phyloP scores from a whole-genome alignment of 2,888 invertebrate species.

The Agrilus cyanescens region DNA sequence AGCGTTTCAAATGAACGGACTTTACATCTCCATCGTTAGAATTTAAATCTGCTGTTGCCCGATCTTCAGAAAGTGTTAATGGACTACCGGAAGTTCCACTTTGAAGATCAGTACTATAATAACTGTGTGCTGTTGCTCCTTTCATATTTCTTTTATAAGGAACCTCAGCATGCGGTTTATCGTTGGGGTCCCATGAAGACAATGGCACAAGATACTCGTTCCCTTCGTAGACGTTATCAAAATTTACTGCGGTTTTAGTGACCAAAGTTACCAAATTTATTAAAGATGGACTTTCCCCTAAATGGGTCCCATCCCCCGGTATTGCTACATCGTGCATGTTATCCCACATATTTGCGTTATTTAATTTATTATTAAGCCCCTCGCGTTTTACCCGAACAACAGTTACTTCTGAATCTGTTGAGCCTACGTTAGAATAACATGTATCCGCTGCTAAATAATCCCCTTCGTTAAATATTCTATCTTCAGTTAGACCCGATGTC shows the following conservation, averaged over 20 bases:
- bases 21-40: neutral
- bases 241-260: conserved; percentile 12
- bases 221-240: conserved; percentile 28
- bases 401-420: conserved; percentile 49
- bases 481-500: conserved; percentile 8
- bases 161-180: conserved; percentile 21
- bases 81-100: too few species aligned
- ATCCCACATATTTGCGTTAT: conserved; percentile 35
- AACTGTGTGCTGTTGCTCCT: too few species aligned
- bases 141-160: conserved; percentile 7
- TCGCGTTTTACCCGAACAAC: conserved; percentile 41
- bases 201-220: conserved; percentile 44
- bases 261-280: conserved; percentile 47
- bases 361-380: conserved; percentile 24
- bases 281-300: conserved; percentile 45
- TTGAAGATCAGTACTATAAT: too few species aligned
- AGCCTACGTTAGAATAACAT: conserved; percentile 32
- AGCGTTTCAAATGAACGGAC: conserved; percentile 5
- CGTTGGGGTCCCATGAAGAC: conserved; percentile 43
- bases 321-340: conserved; percentile 35
- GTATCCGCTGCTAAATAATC: conserved; percentile 13
- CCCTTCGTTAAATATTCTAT: conserved; percentile 18
- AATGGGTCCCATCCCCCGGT: conserved; percentile 45
- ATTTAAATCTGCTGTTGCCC: too few species aligned
- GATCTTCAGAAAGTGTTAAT: too few species aligned